These are phyloP conservation scores for Tachysurus fulvidraco DNA, from an alignment of 2,113 vertebrate genomes.

Conservation along the genomic window DNA sequence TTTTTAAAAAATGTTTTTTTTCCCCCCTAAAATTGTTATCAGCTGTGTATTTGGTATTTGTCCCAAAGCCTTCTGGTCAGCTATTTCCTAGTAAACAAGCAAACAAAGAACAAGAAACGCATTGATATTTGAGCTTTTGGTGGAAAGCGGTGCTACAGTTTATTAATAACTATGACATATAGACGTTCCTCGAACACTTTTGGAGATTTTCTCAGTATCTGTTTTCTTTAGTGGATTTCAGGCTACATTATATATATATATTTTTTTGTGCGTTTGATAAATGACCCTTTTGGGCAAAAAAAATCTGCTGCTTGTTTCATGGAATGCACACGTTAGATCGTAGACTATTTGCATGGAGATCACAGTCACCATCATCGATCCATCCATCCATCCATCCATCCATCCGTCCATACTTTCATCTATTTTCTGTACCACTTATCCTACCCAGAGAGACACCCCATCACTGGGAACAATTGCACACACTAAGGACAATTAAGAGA, in stretches of 20 bases:
- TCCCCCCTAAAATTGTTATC: not conserved
- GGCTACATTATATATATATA: not conserved
- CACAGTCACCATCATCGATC: not conserved
- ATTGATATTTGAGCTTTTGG: not conserved
- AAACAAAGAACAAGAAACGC: not conserved
- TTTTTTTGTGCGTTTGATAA: not conserved
- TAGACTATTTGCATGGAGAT: not conserved
- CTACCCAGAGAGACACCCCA: too few species aligned
- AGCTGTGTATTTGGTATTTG: not conserved
- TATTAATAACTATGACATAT: not conserved
- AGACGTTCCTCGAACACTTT: not conserved
- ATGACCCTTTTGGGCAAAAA: not conserved
- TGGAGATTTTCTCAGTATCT: not conserved
- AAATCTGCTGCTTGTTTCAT: not conserved
- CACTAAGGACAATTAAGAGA: too few species aligned
- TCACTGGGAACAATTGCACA: too few species aligned
- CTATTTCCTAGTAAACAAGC: not conserved
- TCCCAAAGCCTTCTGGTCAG: not conserved
- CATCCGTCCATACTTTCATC: too few species aligned
- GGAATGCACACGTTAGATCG: not conserved
- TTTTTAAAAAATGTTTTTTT: not conserved
- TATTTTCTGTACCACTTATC: too few species aligned
- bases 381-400: too few species aligned
- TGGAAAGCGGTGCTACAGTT: not conserved
- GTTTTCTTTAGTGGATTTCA: not conserved